Evolutionary conservation across 2,113 vertebrate species (phyloP).

Genomic region (cat (Felis catus)): DNA sequence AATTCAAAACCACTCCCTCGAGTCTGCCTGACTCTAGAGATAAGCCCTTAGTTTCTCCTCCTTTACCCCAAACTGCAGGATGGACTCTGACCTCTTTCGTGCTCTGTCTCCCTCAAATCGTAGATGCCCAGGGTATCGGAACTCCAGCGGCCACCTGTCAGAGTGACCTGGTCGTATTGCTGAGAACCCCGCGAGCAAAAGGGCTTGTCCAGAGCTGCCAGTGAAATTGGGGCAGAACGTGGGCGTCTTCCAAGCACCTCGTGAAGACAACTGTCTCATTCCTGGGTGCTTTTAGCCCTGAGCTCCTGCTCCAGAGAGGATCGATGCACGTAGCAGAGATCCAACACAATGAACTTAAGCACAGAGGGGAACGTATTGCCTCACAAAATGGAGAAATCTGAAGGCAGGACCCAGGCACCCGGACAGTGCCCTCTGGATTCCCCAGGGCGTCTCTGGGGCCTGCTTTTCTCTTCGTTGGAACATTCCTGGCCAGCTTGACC

Average conservation of each 20-base stretch:
- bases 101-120: not conserved
- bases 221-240: not conserved
- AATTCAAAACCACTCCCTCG: not conserved
- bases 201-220: not conserved
- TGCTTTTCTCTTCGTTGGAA: not conserved
- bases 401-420: not conserved
- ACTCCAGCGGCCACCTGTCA: not conserved
- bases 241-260: not conserved
- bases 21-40: not conserved
- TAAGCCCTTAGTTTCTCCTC: not conserved
- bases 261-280: not conserved
- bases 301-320: not conserved
- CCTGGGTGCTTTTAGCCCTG: not conserved
- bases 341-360: no score
- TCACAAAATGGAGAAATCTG: not conserved
- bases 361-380: not conserved
- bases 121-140: no score
- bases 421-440: not conserved
- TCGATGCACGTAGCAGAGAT: not conserved
- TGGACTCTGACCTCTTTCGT: not conserved
- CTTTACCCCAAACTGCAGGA: not conserved
- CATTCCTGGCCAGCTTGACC: not conserved
- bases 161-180: no score
- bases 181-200: not conserved
- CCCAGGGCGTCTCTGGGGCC: not conserved